phyloP scores from a whole-genome alignment of 1,140 invertebrate species.

The Drosophila repletoides region DNA sequence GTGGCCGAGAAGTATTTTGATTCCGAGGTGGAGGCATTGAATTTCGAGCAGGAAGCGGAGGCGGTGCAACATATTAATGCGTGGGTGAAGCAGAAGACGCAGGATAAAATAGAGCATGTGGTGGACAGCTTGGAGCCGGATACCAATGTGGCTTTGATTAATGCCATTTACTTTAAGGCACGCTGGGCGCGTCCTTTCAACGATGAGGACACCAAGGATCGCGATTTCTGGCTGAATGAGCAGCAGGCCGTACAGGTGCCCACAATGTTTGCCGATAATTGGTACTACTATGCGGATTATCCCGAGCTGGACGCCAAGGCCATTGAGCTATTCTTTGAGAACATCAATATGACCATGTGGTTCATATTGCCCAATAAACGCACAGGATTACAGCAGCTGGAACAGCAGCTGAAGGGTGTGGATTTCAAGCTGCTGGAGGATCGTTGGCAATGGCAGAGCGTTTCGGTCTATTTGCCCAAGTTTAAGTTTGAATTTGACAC shows the following conservation, averaged over 20 bases:
- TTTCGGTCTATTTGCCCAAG: conserved; percentile 85
- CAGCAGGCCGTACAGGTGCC: conserved; percentile 82
- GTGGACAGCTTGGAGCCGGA: conserved; percentile 82
- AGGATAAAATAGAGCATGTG: conserved; percentile 86
- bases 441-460: conserved; percentile 68
- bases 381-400: conserved; percentile 83
- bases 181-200: conserved; percentile 86
- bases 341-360: conserved; percentile 85
- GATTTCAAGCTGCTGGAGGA: conserved; percentile 82
- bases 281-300: conserved; percentile 83
- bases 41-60: conserved; percentile 83
- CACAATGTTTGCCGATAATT: conserved; percentile 84
- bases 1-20: conserved; percentile 72
- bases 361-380: conserved; percentile 86
- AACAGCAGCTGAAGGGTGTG: conserved; percentile 83
- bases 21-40: conserved; percentile 83
- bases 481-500: conserved; percentile 86
- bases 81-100: conserved; percentile 86
- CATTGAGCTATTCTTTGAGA: conserved; percentile 85
- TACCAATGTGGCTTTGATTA: conserved; percentile 85
- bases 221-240: conserved; percentile 84
- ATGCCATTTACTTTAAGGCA: conserved; percentile 90
- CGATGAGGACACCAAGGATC: conserved; percentile 82
- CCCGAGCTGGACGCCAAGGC: conserved; percentile 83
- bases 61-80: conserved; percentile 85